Evolutionary conservation across 2,888 invertebrate genomes (phyloP), one percentile per base, ranked within the genome.

Genomic region (Tribolium freemani): DNA sequence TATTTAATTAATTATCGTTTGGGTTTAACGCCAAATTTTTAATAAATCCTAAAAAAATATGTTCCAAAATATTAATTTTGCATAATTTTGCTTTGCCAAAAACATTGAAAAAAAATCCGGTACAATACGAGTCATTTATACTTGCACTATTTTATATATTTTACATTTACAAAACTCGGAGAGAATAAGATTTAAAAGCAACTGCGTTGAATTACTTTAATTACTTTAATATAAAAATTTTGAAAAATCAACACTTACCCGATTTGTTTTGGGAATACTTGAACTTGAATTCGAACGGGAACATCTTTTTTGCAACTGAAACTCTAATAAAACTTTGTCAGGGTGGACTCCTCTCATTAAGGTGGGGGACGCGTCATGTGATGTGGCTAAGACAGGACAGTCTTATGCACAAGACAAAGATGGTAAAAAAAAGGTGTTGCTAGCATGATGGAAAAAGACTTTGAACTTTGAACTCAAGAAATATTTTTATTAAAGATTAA

Each of bases 231-330:
- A 0, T 31, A 30, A 31, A 51, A 8, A 11, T 20, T 30, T 53
- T 53, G 5, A 26, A 45, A 60, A 46, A 20, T 26, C 1, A 10
- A 30, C 8, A 48, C 30, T 63, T 63, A 63, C 63, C 16, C 1
- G 50, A 31, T 31, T 50, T 63, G 5, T 51, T 63, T 48, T 51
- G 13, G n/a, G 13, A 4, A 20, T 63, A 63, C 20, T 63, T 50
- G 16, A 63, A 63, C 9, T 48, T 50, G 38, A 63, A 63, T 48
- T 63, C 48, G 11, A 63, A 10, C n/a, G 30, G 63, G 5, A 48
- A 38, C 30, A 50, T 16, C 50, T 26, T 63, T 31, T 44, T 50
- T 51, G 31, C 31, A 31, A 48, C 46, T 30, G 45, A 58, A 46
- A 6, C 16, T 56, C 8, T 9, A 16, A 16, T 3, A 38, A 38